A percentile compares a stretch with the other conserved stretches of the same genome.
Conservation (phyloP, 2,888 invertebrate species). For the Suillia variegata region DNA sequence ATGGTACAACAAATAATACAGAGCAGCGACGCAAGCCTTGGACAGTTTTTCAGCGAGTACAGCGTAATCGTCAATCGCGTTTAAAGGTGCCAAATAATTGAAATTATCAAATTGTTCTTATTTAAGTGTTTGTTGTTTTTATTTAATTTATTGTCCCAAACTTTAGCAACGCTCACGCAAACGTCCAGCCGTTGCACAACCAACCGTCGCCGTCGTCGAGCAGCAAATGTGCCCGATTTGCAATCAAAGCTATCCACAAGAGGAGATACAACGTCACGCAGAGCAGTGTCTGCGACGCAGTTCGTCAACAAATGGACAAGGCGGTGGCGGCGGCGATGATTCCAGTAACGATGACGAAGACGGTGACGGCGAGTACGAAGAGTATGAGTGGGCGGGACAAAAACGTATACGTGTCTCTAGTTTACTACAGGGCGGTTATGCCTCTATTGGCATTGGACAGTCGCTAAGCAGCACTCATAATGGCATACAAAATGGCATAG, state of each 20-base stretch:
- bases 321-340: slow-evolving; percentile 30
- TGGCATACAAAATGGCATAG: slow-evolving; percentile 33
- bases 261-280: slow-evolving; percentile 76
- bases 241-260: slow-evolving; percentile 70
- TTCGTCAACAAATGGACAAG: slow-evolving; percentile 44
- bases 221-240: slow-evolving; percentile 82
- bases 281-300: slow-evolving; percentile 67
- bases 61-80: slow-evolving; percentile 73
- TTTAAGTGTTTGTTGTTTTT: slow-evolving; percentile 7
- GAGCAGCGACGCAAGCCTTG: slow-evolving; percentile 61
- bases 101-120: background rate
- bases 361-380: slow-evolving; percentile 74
- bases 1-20: slow-evolving; percentile 5
- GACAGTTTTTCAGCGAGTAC: slow-evolving; percentile 77
- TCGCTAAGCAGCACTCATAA: slow-evolving; percentile 38
- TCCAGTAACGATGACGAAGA: slow-evolving; percentile 70
- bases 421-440: slow-evolving; percentile 71
- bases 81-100: slow-evolving; percentile 63
- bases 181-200: slow-evolving; percentile 58
- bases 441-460: slow-evolving; percentile 62
- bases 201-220: too few relatives aligned
- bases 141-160: too few relatives aligned
- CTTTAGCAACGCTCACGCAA: slow-evolving; percentile 70
- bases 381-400: slow-evolving; percentile 93
- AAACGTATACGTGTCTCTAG: slow-evolving; percentile 77